Evolutionary conservation across 2,888 invertebrate genomes (phyloP), one percentile per base, ranked within the genome.

Genomic region (Erynnis tages): DNA sequence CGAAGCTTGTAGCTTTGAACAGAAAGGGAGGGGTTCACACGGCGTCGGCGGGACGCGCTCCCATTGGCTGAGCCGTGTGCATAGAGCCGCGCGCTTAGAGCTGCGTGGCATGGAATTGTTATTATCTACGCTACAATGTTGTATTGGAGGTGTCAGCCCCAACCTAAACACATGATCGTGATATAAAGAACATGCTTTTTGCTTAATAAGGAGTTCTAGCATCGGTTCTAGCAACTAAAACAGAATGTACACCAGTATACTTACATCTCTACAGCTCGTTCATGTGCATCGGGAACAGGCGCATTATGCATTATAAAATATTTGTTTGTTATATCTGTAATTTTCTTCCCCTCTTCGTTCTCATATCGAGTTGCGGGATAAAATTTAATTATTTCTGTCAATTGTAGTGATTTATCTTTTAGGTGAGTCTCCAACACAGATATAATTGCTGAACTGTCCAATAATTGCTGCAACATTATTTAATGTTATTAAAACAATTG

Each of bases 401-500:
- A 72, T 43, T 91, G 88, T 46, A 89, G 73, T 0, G 73, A 76
- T 25, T 85, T 83, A 63, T 95, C 94, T 58, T 87, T 78, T 23
- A 98, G 76, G 70, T 93, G 94, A 1, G 98, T 96, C 38, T 95
- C 93, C 45, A 99, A 73, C 1, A 96, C 90, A 3, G 98, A 98
- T 63, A 99, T 93, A 48, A 99, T 98, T 78, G 97, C 95, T 13
- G 97, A 94, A 59, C 98, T 99, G 74, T 99, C 99, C 66, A 96
- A 94, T 53, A 99, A 83, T 84, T 97, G 97, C 91, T 96, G 83
- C 43, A 91, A 90, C 0, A 34, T 17, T n/a, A 7, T 30, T 1
- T 11, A 11, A 30, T 11, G 11, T 30, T 30, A 5, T 29, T 29
- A 10, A n/a, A n/a, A n/a, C n/a, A n/a, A n/a, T n/a, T n/a, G n/a